Conservation (phyloP, 1,140 invertebrate species). For the Oncopodura yosiiana region DNA sequence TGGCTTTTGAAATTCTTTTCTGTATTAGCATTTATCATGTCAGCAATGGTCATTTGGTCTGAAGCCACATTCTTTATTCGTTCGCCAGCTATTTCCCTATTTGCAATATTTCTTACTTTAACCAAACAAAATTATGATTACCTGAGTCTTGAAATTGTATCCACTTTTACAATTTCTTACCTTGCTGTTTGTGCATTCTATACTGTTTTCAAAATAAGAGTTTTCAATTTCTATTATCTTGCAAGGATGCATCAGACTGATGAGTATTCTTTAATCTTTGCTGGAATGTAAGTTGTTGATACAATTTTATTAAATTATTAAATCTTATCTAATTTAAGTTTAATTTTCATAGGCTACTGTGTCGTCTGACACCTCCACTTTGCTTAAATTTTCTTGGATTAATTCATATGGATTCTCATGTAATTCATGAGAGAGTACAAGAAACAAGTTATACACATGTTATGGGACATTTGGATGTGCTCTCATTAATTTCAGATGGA, state of each 20-base stretch:
- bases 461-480: conserved; percentile 99
- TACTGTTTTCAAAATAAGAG: conserved; percentile 88
- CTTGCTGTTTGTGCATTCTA: conserved; percentile 90
- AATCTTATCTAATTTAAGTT: conserved; percentile 6
- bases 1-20: conserved; percentile 8
- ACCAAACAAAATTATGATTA: conserved; percentile 80
- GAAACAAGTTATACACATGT: conserved; percentile 89
- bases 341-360: conserved; percentile 66
- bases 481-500: conserved; percentile 91
- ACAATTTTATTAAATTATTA: not conserved
- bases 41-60: conserved; percentile 90
- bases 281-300: conserved; percentile 59
- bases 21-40: conserved; percentile 49
- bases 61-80: conserved; percentile 96
- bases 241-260: conserved; percentile 96
- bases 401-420: conserved; percentile 96
- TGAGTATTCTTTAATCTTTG: conserved; percentile 97
- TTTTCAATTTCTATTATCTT: conserved; percentile 94
- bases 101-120: conserved; percentile 80
- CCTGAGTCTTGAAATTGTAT: conserved; percentile 66
- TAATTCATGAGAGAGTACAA: conserved; percentile 67
- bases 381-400: conserved; percentile 96
- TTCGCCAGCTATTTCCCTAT: conserved; percentile 80
- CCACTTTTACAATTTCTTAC: conserved; percentile 29
- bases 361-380: conserved; percentile 91